These are phyloP conservation scores for Alsophila aescularia DNA, from an alignment of 2,888 invertebrate genomes.

Conservation along the genomic window DNA sequence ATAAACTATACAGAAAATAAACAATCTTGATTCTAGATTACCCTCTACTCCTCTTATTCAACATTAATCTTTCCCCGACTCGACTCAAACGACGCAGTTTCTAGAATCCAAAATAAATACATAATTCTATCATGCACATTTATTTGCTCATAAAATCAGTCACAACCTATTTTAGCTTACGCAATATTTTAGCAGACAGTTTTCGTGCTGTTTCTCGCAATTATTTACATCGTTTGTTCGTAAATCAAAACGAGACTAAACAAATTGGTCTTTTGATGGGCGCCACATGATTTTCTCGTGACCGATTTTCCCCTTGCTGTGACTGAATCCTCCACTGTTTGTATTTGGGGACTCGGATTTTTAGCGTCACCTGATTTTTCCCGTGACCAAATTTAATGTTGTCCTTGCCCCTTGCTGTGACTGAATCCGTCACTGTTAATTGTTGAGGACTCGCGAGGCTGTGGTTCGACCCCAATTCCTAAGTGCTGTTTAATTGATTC, in stretches of 20 bases:
- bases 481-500: too few species aligned
- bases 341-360: neutral
- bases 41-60: too few species aligned
- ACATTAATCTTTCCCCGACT: neutral
- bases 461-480: too few species aligned
- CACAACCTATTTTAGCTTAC: conserved; percentile 19
- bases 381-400: too few species aligned
- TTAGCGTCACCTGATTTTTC: too few species aligned
- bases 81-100: conserved; percentile 4
- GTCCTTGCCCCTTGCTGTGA: too few species aligned
- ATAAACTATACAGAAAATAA: too few species aligned
- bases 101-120: conserved; percentile 11
- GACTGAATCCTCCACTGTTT: too few species aligned
- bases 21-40: too few species aligned
- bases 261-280: neutral
- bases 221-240: conserved; percentile 16
- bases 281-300: neutral
- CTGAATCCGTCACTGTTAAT: too few species aligned
- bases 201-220: conserved; percentile 12
- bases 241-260: neutral
- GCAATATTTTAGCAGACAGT: conserved; percentile 5
- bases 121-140: conserved; percentile 3
- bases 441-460: too few species aligned
- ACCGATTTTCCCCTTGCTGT: neutral
- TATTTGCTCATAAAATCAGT: conserved; percentile 8